These are phyloP conservation scores for Dioctria linearis DNA, from an alignment of 2,888 invertebrate genomes.

Conservation along the genomic window DNA sequence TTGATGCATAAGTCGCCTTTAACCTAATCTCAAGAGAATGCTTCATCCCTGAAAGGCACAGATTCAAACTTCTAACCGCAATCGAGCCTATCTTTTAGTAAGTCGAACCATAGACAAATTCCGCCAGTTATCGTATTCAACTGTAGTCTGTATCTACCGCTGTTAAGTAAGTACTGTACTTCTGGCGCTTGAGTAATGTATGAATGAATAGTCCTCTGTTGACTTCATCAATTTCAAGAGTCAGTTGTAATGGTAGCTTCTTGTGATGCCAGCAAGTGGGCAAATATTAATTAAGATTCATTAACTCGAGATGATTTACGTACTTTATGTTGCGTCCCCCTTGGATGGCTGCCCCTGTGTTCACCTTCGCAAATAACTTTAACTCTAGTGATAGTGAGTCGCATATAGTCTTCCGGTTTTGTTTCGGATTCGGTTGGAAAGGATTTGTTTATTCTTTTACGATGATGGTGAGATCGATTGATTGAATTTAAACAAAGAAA, in stretches of 20 bases:
- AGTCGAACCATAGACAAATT: slow-evolving; percentile 5
- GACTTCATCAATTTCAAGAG: slow-evolving; percentile 49
- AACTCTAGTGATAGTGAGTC: background rate
- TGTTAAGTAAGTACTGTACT: background rate
- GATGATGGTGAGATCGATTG: no score
- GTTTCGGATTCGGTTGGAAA: background rate
- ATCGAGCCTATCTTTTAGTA: slow-evolving; percentile 11
- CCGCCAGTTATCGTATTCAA: slow-evolving; percentile 1
- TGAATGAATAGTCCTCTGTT: slow-evolving; percentile 26
- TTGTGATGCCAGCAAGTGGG: slow-evolving; percentile 56
- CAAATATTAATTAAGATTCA: slow-evolving; percentile 58
- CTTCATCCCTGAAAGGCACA: background rate
- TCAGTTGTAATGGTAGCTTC: slow-evolving; percentile 45
- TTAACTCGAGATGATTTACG: slow-evolving; percentile 55
- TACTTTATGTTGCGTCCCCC: slow-evolving; percentile 17
- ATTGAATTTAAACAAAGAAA: no score
- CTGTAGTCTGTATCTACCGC: slow-evolving; percentile 40
- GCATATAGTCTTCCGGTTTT: slow-evolving; percentile 1
- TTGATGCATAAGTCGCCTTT: slow-evolving; percentile 28
- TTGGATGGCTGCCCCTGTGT: background rate
- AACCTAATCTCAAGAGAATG: slow-evolving; percentile 1
- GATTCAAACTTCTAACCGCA: slow-evolving; percentile 4
- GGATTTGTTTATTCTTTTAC: background rate
- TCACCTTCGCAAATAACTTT: background rate
- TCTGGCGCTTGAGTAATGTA: background rate